Conservation (phyloP, 2,797 vertebrate genomes). For the Prionace glauca region DNA sequence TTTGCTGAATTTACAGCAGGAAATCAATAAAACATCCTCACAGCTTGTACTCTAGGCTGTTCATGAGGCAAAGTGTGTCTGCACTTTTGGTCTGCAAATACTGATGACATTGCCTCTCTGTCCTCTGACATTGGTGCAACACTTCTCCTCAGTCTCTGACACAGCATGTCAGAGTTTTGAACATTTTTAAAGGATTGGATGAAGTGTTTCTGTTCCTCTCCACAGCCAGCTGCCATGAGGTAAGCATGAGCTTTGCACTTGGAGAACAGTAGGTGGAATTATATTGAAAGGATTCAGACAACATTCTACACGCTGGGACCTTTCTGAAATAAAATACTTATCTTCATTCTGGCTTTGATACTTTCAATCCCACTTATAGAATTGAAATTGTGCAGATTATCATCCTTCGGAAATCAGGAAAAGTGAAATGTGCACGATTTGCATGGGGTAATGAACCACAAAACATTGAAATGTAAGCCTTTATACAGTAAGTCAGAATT, state of each 20-base stretch:
- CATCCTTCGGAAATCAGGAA: neutral
- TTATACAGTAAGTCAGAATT: neutral
- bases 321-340: neutral
- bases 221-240: neutral
- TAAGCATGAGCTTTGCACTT: neutral
- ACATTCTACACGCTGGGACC: neutral
- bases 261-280: neutral
- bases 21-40: neutral
- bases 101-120: neutral
- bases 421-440: neutral
- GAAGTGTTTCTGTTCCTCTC: neutral
- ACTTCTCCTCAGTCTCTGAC: neutral
- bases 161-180: neutral
- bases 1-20: neutral
- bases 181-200: neutral
- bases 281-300: neutral
- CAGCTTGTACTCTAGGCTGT: neutral
- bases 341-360: neutral
- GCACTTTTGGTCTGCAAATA: neutral
- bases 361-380: neutral
- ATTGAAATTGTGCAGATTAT: neutral
- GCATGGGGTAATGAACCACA: neutral
- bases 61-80: neutral
- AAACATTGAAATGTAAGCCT: neutral
- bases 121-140: neutral